Conservation (phyloP, 2,797 vertebrate genomes). For the Menidia menidia region DNA sequence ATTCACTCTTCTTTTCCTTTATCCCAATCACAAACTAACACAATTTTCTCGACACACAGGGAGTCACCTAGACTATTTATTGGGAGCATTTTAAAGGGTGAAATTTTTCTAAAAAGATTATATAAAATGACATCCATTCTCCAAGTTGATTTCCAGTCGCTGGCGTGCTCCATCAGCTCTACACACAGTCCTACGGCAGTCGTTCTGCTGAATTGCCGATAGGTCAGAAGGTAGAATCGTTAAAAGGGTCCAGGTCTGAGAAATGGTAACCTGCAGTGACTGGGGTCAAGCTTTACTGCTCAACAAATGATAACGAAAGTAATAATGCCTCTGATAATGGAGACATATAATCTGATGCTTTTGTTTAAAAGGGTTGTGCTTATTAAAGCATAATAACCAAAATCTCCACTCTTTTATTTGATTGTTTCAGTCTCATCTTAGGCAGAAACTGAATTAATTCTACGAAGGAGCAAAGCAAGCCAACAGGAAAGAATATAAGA, state of each 20-base stretch:
- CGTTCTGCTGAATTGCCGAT: slow-evolving; percentile 61
- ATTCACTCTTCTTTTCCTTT: slow-evolving; percentile 17
- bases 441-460: slow-evolving; percentile 27
- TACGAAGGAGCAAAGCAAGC: slow-evolving; percentile 28
- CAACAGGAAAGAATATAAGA: slow-evolving; percentile 22
- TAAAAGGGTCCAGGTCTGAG: slow-evolving; percentile 45
- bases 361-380: slow-evolving; percentile 19
- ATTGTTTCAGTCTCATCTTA: slow-evolving; percentile 37
- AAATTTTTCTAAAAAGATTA: slow-evolving; percentile 44
- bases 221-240: slow-evolving; percentile 49
- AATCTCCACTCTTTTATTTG: slow-evolving; percentile 3
- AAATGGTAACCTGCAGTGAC: slow-evolving; percentile 41
- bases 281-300: slow-evolving; percentile 31
- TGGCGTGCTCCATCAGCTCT: slow-evolving; percentile 51
- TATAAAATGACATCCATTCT: slow-evolving; percentile 45
- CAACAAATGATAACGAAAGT: slow-evolving; percentile 24
- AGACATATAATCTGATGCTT: slow-evolving; percentile 25
- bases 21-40: slow-evolving; percentile 18
- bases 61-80: slow-evolving; percentile 34
- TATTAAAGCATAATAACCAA: slow-evolving; percentile 17
- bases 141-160: slow-evolving; percentile 55
- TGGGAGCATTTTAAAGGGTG: slow-evolving; percentile 55
- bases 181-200: slow-evolving; percentile 51
- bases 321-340: not conserved
- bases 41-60: slow-evolving; percentile 9